A percentile compares a stretch with the other conserved stretches of the same genome.
Evolutionary conservation across 2,113 vertebrate species (phyloP).

Genomic region (Otocyon megalotis): DNA sequence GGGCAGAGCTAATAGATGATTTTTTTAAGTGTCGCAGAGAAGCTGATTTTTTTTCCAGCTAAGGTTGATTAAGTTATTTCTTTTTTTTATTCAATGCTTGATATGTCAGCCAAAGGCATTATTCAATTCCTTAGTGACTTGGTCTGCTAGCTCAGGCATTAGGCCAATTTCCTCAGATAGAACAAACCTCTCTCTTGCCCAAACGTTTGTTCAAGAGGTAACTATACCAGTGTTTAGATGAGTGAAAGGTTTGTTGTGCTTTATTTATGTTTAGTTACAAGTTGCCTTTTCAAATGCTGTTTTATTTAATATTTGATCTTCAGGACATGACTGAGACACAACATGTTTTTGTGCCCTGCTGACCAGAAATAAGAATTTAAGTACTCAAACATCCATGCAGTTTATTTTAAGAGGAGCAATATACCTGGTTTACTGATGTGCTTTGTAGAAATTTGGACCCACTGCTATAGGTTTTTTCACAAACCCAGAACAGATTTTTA

Average conservation of each 20-base stretch:
- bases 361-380: slow-evolving; percentile 59
- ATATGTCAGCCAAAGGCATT: background rate
- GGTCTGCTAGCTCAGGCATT: background rate
- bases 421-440: background rate
- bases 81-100: background rate
- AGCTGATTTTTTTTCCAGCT: background rate
- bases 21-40: slow-evolving; percentile 24
- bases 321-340: background rate
- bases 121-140: background rate
- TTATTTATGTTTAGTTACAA: slow-evolving; percentile 18
- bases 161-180: background rate
- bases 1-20: background rate
- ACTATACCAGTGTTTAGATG: background rate
- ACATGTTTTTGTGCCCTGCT: background rate
- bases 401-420: background rate
- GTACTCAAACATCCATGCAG: background rate
- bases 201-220: background rate
- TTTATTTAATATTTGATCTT: slow-evolving; percentile 59
- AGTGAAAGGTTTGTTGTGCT: background rate
- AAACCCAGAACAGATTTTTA: background rate
- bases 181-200: background rate
- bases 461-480: background rate
- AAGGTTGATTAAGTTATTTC: slow-evolving; percentile 54
- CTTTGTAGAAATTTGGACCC: background rate
- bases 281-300: background rate